These are phyloP conservation scores for Nycticorax nycticorax DNA, from an alignment of 2,113 vertebrate genomes.

Conservation along the genomic window DNA sequence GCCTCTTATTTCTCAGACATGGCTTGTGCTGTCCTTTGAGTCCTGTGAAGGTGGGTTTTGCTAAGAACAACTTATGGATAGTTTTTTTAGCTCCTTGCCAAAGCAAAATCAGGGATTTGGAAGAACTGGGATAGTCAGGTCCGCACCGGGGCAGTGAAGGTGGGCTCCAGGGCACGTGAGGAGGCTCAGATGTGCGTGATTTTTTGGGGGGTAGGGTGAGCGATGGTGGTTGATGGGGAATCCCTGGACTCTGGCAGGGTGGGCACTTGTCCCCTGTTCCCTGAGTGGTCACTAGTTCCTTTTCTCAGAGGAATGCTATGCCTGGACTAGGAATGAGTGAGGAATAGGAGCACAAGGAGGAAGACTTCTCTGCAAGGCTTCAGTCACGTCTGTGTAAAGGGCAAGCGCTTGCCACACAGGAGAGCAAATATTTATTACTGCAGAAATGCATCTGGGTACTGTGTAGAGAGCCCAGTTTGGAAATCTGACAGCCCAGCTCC, in stretches of 20 bases:
- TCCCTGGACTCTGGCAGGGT: neutral
- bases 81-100: neutral
- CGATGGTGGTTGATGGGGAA: neutral
- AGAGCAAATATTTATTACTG: neutral
- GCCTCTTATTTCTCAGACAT: neutral
- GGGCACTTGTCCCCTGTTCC: rapidly evolving
- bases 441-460: neutral
- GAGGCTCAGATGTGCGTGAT: neutral
- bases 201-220: neutral
- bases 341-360: neutral
- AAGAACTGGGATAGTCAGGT: neutral
- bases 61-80: neutral
- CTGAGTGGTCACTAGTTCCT: neutral
- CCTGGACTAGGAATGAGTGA: neutral
- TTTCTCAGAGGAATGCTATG: neutral
- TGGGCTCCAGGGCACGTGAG: neutral
- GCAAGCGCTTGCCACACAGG: neutral
- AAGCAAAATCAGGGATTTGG: neutral
- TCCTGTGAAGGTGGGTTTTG: neutral
- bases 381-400: neutral
- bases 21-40: neutral
- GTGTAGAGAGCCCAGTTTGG: neutral
- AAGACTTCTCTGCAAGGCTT: neutral
- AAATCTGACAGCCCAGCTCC: neutral
- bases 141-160: rapidly evolving